A percentile compares a stretch with the other conserved stretches of the same genome.
phyloP scores from a whole-genome alignment of 2,113 vertebrate species.

The Apaloderma vittatum region DNA sequence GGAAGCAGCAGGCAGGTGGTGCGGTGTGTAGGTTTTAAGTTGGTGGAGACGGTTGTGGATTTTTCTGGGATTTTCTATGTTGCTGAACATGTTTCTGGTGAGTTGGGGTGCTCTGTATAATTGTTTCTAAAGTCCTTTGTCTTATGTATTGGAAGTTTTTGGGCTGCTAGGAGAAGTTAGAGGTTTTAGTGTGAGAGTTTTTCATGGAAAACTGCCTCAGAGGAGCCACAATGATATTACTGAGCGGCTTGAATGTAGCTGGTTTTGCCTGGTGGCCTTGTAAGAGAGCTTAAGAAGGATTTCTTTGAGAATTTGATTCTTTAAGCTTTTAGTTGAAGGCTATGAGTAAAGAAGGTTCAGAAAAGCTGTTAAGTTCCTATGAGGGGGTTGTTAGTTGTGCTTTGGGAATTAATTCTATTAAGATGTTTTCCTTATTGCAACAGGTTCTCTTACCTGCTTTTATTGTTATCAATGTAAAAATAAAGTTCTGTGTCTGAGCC shows the following conservation, averaged over 20 bases:
- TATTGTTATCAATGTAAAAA: not conserved
- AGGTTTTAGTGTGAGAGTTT: not conserved
- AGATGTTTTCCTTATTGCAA: not conserved
- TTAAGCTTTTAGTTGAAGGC: not conserved
- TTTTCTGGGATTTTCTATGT: rapidly evolving
- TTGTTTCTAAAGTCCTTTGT: not conserved
- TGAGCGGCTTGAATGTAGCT: not conserved
- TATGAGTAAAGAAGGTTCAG: not conserved
- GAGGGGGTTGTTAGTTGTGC: not conserved
- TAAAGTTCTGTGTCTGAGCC: not conserved
- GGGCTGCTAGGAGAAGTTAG: not conserved
- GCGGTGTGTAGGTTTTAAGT: not conserved
- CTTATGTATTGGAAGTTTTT: rapidly evolving
- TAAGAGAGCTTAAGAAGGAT: not conserved
- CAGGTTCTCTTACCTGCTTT: not conserved
- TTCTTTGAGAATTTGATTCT: not conserved
- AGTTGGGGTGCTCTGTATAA: not conserved
- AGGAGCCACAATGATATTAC: not conserved
- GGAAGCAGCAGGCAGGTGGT: rapidly evolving
- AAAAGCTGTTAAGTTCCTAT: not conserved
- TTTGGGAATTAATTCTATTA: not conserved
- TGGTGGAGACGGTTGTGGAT: rapidly evolving
- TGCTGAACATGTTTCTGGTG: rapidly evolving
- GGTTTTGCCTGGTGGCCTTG: not conserved
- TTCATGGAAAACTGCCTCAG: not conserved